Conservation (phyloP, 2,888 invertebrate genomes). For the Stramonita haemastoma region DNA sequence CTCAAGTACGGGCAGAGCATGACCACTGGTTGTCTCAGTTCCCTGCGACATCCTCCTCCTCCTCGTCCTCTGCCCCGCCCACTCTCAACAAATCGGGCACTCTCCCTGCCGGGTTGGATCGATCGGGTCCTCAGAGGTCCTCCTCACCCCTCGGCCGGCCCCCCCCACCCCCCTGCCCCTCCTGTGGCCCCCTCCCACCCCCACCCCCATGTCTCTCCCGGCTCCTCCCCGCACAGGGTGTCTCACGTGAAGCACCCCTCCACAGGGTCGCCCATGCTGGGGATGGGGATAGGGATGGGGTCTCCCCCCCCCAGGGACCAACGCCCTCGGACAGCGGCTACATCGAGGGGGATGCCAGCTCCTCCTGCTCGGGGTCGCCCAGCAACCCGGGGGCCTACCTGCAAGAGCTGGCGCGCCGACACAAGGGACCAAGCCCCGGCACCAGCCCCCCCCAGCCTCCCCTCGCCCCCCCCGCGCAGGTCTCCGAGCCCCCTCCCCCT, state of each 20-base stretch:
- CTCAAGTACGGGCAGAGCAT: background rate
- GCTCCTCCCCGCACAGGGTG: conserved; percentile 42
- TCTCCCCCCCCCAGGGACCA: conserved; percentile 52
- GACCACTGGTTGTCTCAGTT: background rate
- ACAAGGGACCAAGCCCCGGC: conserved; percentile 40
- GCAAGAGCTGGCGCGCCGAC: conserved; percentile 58
- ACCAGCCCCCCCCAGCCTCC: conserved; percentile 34
- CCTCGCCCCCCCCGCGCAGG: conserved; percentile 42
- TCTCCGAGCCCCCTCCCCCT: conserved; percentile 31
- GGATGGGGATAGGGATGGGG: conserved; percentile 21
- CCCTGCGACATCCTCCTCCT: background rate
- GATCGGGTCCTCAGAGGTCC: background rate
- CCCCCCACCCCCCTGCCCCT: conserved; percentile 21
- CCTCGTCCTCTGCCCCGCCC: conserved; percentile 26
- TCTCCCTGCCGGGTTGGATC: conserved; percentile 24
- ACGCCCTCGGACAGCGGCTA: conserved; percentile 44
- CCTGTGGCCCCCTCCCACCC: conserved; percentile 27
- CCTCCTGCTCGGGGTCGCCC: conserved; percentile 42
- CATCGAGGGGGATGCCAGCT: conserved; percentile 41
- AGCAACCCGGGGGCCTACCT: conserved; percentile 61
- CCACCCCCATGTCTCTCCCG: conserved; percentile 35
- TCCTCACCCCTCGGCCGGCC: background rate
- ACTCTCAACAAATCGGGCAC: conserved; percentile 15
- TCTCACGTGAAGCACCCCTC: conserved; percentile 50
- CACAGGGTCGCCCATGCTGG: conserved; percentile 46